A percentile compares a stretch with the other conserved stretches of the same genome.
Evolutionary conservation across 2,113 vertebrate species (phyloP).

Genomic region (Numenius arquata): DNA sequence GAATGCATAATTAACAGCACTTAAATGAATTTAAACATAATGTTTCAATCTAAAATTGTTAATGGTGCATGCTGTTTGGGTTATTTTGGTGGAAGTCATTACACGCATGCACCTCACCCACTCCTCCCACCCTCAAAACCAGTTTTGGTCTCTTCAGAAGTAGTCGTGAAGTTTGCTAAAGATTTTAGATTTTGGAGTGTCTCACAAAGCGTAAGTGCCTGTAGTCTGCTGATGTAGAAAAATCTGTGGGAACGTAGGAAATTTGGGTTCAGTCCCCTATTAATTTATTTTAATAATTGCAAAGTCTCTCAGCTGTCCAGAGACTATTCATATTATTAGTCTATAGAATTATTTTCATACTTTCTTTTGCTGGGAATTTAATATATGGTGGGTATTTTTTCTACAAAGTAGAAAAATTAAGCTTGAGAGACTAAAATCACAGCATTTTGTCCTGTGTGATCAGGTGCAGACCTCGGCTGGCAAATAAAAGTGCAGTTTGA

Average conservation of each 20-base stretch:
- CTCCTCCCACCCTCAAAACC: not conserved
- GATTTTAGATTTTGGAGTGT: not conserved
- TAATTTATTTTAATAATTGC: not conserved
- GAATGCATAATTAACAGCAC: not conserved
- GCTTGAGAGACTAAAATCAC: not conserved
- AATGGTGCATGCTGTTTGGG: not conserved
- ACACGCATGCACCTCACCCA: not conserved
- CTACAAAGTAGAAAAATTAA: not conserved
- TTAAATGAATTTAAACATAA: not conserved
- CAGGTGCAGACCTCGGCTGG: not conserved
- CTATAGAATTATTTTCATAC: not conserved
- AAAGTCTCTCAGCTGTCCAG: not conserved
- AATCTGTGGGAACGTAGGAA: not conserved
- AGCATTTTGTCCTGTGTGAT: rapidly evolving
- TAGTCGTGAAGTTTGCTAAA: not conserved
- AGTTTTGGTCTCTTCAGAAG: not conserved
- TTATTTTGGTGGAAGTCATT: not conserved
- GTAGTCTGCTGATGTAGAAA: not conserved
- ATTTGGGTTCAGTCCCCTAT: not conserved
- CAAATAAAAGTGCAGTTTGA: not conserved
- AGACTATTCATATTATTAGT: not conserved
- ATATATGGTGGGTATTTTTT: not conserved
- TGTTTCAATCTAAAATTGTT: not conserved
- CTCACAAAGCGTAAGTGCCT: not conserved
- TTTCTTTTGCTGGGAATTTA: not conserved